Base-by-base conservation (phyloP, 2,113 vertebrate genomes). In the Lontra canadensis region DNA sequence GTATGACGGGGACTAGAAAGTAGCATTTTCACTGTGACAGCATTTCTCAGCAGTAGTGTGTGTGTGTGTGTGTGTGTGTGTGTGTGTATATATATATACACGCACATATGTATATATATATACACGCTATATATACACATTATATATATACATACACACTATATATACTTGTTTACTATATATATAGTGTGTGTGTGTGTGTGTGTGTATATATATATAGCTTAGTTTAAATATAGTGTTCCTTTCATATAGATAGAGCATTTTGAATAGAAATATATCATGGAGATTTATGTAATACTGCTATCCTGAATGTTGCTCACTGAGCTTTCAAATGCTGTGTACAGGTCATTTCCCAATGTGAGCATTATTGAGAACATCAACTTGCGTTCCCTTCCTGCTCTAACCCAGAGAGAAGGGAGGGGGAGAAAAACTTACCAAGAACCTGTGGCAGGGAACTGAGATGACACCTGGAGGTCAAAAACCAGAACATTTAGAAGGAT, bases 151-250 rank as follows among this genome's bases (percentile, higher is more conserved):
- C 4, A 52, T 4, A 17, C 15, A 52, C 52, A 18, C 15, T 17
- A 17, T 52, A 52, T 52, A 52, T 47, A 47, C 44, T 47, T 47
- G 44, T 47, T 47, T 47, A 47, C 44, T 47, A 47, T 47, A 47
- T 47, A 47, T 47, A 47, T 11, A 11, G 44, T 47, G 44, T 47
- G 36, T 63, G 2, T 7, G 6, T 67, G 11, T 31, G 26, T 69
- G 6, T 61, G 39, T 39, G 39, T 39, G 39, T n/a, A 20, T 71
- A 6, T 5, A 47, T 65, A 44, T 12, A 87, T 44, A 5, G 55
- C 23, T 91, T 81, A 73, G 31, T 90, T 96, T 98, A 97, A 92
- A 61, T 85, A 93, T 95, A 94, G 26, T 63, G 10, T 36, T 36
- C 31, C 93, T 95, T 94, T 63, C 55, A 59, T 92, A 79, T 63